Base-by-base conservation (phyloP, 2,797 vertebrate genomes). In the Garrulus glandarius region DNA sequence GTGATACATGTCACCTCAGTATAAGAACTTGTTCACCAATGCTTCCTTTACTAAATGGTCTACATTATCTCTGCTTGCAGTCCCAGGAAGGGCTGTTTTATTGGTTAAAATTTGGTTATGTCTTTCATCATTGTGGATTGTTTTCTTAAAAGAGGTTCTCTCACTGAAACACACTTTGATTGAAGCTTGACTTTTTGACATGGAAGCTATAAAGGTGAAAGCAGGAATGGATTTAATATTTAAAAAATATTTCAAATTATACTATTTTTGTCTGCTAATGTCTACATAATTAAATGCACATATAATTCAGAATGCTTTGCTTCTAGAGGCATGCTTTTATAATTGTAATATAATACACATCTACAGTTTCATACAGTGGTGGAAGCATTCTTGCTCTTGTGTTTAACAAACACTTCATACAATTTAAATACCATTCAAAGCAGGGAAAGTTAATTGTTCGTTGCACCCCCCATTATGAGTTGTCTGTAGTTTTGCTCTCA, bases 401-500 rank as follows among this genome's bases (percentile, higher is more conserved):
- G 8, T 88, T 84, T 61, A 69, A 47, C 74, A 61, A 84, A 55
- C 14, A 32, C 15, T 63, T 83, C 1, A 34, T 65, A 12, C 43
- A 47, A 65, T 65, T 89, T 41, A 65, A 95, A 55, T 86, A 46
- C 22, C 78, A 70, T 96, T 95, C 93, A 89, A 94, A 97, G 67
- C 93, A 96, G 94, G 87, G 92, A 97, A 98, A 98, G 97, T 98
- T 98, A 97, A 97, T 94, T 92, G 97, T 98, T 98, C 0, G 97
- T 98, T 98, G 97, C 96, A 96, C 96, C 96, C 97, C 97, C 97
- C 44, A 47, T 88, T 95, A 87, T 96, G 89, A 93, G 55, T 95
- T 79, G 86, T 95, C 69, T 95, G 50, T 97, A 89, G 70, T 92
- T 89, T 50, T 71, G 5, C 57, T 71, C 76, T 96, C 68, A 95